These are phyloP conservation scores for Cynocephalus volans DNA, from an alignment of 2,113 vertebrate species.

Conservation along the genomic window DNA sequence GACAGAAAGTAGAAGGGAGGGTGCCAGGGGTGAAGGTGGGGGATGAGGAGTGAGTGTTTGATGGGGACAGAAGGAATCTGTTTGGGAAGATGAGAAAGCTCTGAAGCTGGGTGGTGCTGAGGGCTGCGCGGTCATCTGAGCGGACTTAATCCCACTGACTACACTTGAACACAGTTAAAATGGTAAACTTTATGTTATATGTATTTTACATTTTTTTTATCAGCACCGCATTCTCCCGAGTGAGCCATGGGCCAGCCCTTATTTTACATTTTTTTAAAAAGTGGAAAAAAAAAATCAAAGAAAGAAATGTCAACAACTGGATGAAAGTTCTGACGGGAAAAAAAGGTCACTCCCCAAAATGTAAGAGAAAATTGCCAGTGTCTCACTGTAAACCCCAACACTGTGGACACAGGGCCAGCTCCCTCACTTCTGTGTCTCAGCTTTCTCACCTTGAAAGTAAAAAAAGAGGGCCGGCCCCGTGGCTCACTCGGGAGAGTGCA, in stretches of 20 bases:
- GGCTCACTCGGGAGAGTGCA: too few species aligned
- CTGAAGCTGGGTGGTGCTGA: not conserved
- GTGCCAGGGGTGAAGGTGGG: too few species aligned
- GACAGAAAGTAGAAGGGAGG: not conserved
- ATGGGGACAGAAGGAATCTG: not conserved
- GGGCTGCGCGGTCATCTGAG: not conserved
- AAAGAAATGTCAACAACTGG: not conserved
- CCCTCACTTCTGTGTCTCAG: not conserved
- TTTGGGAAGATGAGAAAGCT: not conserved
- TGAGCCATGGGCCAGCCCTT: too few species aligned
- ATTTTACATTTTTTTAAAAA: not conserved
- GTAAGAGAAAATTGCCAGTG: not conserved
- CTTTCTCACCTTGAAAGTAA: not conserved
- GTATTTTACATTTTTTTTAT: not conserved
- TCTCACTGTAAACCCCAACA: not conserved
- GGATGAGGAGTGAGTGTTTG: too few species aligned
- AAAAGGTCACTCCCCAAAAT: not conserved
- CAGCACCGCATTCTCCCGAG: too few species aligned
- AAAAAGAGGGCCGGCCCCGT: too few species aligned
- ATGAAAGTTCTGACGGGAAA: not conserved
- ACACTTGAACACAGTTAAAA: not conserved
- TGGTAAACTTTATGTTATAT: not conserved
- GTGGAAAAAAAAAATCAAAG: not conserved
- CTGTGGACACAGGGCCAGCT: not conserved
- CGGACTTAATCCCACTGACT: not conserved